Conservation (phyloP, 2,888 invertebrate genomes). For the Eupithecia inturbata region DNA sequence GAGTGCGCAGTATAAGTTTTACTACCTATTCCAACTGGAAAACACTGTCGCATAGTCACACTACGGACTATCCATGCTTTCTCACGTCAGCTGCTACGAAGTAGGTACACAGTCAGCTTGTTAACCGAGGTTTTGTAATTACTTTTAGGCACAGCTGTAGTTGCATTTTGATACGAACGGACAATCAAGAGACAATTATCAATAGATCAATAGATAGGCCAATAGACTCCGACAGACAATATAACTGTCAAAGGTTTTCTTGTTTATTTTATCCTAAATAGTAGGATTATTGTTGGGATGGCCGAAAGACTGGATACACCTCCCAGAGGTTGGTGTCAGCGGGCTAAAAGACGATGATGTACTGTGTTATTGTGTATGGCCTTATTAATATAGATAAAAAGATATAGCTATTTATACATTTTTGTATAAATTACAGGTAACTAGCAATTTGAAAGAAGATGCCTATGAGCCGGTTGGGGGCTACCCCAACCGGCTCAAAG, state of each 20-base stretch:
- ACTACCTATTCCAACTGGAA: constrained; percentile 10
- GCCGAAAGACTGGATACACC: background rate
- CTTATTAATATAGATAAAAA: background rate
- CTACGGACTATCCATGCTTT: background rate
- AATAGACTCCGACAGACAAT: too few species aligned
- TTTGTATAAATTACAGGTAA: background rate
- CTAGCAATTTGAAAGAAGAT: background rate
- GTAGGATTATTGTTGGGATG: background rate
- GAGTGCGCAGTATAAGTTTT: constrained; percentile 25
- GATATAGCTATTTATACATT: background rate
- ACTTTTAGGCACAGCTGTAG: background rate
- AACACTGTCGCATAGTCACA: constrained; percentile 5
- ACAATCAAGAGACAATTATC: too few species aligned
- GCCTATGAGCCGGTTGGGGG: background rate
- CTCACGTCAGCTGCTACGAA: background rate
- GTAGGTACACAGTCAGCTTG: background rate
- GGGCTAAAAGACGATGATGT: background rate
- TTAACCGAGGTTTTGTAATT: background rate
- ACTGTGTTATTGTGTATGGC: background rate
- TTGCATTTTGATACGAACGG: too few species aligned
- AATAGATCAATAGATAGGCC: too few species aligned
- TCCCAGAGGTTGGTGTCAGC: background rate
- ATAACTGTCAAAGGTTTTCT: background rate
- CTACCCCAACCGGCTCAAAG: too few species aligned
- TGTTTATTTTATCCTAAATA: background rate